These are phyloP conservation scores for Aplocera efformata DNA, from an alignment of 2,888 invertebrate genomes.

Conservation along the genomic window DNA sequence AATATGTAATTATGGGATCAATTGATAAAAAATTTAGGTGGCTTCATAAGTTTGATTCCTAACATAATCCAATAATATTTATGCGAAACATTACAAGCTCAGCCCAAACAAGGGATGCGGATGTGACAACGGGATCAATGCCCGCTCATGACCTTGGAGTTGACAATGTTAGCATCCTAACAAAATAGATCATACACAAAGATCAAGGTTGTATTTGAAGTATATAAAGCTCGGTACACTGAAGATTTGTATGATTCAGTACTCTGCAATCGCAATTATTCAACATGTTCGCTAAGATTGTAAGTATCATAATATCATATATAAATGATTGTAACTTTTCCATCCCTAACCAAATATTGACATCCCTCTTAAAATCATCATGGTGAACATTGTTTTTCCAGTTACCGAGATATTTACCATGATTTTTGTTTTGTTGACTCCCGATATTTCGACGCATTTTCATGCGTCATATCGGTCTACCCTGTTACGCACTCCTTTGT, in stretches of 20 bases:
- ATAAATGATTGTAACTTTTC: not conserved
- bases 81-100: slow-evolving; percentile 24
- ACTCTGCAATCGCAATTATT: slow-evolving; percentile 40
- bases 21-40: too few relatives aligned
- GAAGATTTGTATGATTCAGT: slow-evolving; percentile 45
- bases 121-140: slow-evolving; percentile 42
- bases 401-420: too few relatives aligned
- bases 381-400: too few relatives aligned
- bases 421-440: too few relatives aligned
- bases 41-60: too few relatives aligned
- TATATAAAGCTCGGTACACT: slow-evolving; percentile 48
- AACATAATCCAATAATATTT: slow-evolving; percentile 8
- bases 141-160: slow-evolving; percentile 28
- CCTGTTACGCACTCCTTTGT: too few relatives aligned
- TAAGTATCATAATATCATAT: slow-evolving; percentile 36
- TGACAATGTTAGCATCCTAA: slow-evolving; percentile 38
- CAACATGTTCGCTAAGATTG: slow-evolving; percentile 63
- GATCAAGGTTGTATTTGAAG: slow-evolving; percentile 54
- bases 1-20: too few relatives aligned
- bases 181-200: slow-evolving; percentile 45
- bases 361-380: not conserved
- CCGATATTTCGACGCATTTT: too few relatives aligned
- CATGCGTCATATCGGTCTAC: too few relatives aligned
- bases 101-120: slow-evolving; percentile 43
- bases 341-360: not conserved